These are phyloP conservation scores for Lophius piscatorius DNA, from an alignment of 2,113 vertebrate genomes.

Conservation along the genomic window DNA sequence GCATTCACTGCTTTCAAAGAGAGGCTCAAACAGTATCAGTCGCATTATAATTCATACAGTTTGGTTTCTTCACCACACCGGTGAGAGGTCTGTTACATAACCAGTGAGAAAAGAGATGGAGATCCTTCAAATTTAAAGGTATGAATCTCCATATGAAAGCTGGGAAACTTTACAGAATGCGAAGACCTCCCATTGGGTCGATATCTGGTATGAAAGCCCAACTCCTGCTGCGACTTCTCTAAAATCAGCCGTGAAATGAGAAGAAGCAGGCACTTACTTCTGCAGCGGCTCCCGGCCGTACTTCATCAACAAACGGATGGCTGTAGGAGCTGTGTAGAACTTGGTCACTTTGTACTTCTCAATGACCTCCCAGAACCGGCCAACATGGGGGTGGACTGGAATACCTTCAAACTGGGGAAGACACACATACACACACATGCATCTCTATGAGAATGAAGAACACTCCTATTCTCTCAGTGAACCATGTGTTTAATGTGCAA, in stretches of 20 bases:
- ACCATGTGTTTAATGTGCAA: background rate
- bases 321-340: conserved; percentile 84
- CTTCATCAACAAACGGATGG: conserved; percentile 83
- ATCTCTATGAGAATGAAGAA: background rate
- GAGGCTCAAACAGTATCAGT: background rate
- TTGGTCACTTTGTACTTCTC: conserved; percentile 82
- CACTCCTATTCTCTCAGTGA: background rate
- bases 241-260: background rate
- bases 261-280: conserved; percentile 60
- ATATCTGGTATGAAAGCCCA: conserved; percentile 13
- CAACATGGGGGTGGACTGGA: conserved; percentile 79
- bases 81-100: conserved; percentile 6
- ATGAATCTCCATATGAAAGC: conserved; percentile 6
- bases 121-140: conserved; percentile 14
- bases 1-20: background rate
- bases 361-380: conserved; percentile 81
- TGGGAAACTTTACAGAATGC: too few relatives aligned
- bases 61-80: background rate
- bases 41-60: background rate
- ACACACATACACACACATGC: conserved; percentile 25
- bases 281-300: conserved; percentile 76
- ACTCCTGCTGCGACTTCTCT: background rate
- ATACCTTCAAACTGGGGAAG: conserved; percentile 80
- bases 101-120: background rate
- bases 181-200: background rate